These are phyloP conservation scores for Tillus elongatus DNA, from an alignment of 2,888 invertebrate genomes.

Conservation along the genomic window DNA sequence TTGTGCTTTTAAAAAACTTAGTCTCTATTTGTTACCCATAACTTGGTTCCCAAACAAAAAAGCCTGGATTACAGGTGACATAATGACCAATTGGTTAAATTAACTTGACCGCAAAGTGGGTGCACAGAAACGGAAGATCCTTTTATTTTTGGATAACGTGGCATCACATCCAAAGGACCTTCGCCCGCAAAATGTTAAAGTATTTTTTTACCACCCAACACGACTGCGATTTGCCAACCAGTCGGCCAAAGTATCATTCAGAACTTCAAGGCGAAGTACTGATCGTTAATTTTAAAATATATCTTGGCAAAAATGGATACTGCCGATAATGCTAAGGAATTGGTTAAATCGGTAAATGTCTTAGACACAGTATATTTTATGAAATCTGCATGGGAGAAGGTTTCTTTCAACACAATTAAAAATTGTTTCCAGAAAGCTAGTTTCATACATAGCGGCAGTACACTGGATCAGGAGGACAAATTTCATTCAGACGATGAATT, in stretches of 20 bases:
- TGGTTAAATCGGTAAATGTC: neutral
- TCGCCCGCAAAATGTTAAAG: slow-evolving; percentile 5
- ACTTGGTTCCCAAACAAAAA: slow-evolving; percentile 8
- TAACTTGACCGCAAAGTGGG: slow-evolving; percentile 2
- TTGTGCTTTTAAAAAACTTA: slow-evolving; percentile 8
- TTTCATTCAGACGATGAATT: slow-evolving; percentile 11
- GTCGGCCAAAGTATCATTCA: slow-evolving; percentile 5
- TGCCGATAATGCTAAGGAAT: neutral
- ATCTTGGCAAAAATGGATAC: slow-evolving; percentile 5
- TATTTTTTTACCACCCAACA: slow-evolving; percentile 9
- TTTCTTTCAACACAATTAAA: slow-evolving; percentile 3
- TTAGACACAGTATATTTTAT: slow-evolving; percentile 8
- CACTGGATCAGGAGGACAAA: too few species aligned
- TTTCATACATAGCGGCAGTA: neutral
- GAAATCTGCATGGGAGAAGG: slow-evolving; percentile 7
- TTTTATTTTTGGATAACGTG: too few species aligned
- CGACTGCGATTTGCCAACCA: slow-evolving; percentile 7
- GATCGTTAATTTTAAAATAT: slow-evolving; percentile 10
- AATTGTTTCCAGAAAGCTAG: slow-evolving; percentile 9
- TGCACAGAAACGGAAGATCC: too few species aligned
- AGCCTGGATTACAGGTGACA: slow-evolving; percentile 8
- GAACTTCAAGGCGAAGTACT: too few species aligned
- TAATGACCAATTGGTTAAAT: too few species aligned
- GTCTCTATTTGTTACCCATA: too few species aligned
- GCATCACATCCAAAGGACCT: slow-evolving; percentile 6